Evolutionary conservation across 2,113 vertebrate genomes (phyloP).

Genomic region (Meles meles): DNA sequence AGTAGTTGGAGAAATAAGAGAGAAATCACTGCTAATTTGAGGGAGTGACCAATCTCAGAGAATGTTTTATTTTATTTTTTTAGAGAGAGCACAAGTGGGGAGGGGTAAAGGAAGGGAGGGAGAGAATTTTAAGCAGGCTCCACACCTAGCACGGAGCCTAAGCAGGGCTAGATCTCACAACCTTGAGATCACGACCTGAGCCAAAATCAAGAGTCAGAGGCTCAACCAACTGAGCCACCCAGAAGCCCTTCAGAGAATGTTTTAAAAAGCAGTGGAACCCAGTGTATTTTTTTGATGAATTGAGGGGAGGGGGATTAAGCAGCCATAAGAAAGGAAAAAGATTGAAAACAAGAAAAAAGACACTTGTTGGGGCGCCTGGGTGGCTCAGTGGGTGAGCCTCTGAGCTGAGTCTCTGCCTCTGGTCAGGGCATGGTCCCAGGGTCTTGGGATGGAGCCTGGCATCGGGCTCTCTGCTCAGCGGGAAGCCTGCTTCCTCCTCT

Average conservation of each 20-base stretch:
- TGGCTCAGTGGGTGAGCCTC: too few relatives aligned
- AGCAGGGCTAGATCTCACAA: too few relatives aligned
- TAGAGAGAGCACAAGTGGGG: neutral
- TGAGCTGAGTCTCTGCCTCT: too few relatives aligned
- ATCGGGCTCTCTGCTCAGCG: too few relatives aligned
- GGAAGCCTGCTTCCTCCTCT: too few relatives aligned
- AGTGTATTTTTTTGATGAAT: neutral
- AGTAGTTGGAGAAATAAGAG: accelerated
- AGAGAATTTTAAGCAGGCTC: neutral
- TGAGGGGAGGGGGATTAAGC: neutral
- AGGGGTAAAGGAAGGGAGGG: neutral
- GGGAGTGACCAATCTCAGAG: neutral
- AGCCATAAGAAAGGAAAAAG: neutral
- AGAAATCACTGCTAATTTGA: neutral
- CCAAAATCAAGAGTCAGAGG: too few relatives aligned
- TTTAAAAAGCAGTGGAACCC: neutral
- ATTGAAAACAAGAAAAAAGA: neutral
- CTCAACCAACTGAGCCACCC: too few relatives aligned
- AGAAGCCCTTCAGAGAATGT: neutral
- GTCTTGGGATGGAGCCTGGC: too few relatives aligned
- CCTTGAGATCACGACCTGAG: too few relatives aligned
- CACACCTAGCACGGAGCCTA: neutral
- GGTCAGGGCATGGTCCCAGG: too few relatives aligned
- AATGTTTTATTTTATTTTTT: neutral
- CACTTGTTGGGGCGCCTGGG: neutral